Base-by-base conservation (phyloP, 2,888 invertebrate genomes). In the Congeria kusceri region DNA sequence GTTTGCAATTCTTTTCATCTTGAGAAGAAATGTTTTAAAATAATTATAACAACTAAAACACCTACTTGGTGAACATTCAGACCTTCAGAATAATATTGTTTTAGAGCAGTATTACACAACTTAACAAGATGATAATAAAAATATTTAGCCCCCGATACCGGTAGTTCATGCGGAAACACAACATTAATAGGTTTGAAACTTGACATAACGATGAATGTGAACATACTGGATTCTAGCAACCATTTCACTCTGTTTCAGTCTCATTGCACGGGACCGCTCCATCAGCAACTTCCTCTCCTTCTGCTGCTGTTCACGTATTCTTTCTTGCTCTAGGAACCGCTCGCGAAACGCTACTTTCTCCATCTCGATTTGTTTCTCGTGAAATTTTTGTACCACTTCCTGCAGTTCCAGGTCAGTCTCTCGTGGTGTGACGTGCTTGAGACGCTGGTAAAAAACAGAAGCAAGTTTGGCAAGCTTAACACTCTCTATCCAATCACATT, bases 201-300 rank as follows among this genome's bases (percentile, higher is more conserved):
- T 32, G 4, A 32, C 32, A 32, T 9, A 7, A 4, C 4, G 32
- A 32, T 7, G 32, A 4, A 32, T 7, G 27, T 7, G 0, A 64
- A 86, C 91, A 90, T 86, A 93, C 93, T 92, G 89, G 47, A 93
- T 92, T 80, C 92, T 93, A 20, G 93, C 93, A 20, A 93, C 89
- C 86, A 93, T 88, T 86, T 93, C 93, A 75, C 91, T 91, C 76
- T 92, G 92, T 77, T 90, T 89, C 1, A 88, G 87, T 64, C 86
- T 85, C 73, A 90, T 81, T 11, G 88, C 83, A 47, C 91, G 88
- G 18, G 92, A 90, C 59, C 90, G 88, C 9, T 91, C 88, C 56
- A 93, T 80, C 39, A 92, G 77, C 15, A 85, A 83, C 47, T 89
- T 82, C 29, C 93, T 80, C 46, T 93, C 89, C 7, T 89, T 83